A percentile compares a stretch with the other conserved stretches of the same genome.
Conservation (phyloP, 35 echinoderm and acorn worm genomes). For the Heliocidaris erythrogramma region DNA sequence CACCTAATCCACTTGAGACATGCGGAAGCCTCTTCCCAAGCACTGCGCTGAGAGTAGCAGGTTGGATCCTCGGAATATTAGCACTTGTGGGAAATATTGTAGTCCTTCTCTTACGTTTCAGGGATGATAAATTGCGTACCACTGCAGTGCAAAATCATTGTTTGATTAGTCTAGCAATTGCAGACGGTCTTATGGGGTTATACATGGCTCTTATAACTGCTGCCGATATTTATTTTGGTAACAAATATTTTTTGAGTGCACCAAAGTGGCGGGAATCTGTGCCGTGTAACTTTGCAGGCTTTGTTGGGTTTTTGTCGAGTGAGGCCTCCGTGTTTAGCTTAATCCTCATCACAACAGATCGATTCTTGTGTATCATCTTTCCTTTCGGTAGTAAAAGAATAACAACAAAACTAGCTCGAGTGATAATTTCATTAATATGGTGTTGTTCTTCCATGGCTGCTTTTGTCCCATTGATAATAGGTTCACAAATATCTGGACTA, state of each 20-base stretch:
- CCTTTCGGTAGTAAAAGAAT: constrained; percentile 50
- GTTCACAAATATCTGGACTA: not conserved
- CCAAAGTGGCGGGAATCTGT: not conserved
- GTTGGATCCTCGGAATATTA: constrained; percentile 50
- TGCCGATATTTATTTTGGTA: not conserved
- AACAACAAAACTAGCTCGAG: not conserved
- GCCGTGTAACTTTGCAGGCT: constrained; percentile 29
- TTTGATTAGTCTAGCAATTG: constrained; percentile 42
- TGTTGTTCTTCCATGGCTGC: not conserved
- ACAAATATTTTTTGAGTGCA: not conserved
- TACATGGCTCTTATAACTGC: constrained; percentile 27
- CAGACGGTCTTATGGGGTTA: constrained; percentile 26
- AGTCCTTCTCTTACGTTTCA: constrained; percentile 26
- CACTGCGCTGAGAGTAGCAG: not conserved
- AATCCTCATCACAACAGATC: constrained; percentile 65
- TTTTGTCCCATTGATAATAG: not conserved
- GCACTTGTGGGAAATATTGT: constrained; percentile 50
- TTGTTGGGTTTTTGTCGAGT: constrained; percentile 55
- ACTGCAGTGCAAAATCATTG: constrained; percentile 29
- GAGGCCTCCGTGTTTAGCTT: constrained; percentile 56
- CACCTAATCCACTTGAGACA: constrained; percentile 39
- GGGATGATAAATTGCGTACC: not conserved
- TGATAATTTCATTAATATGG: constrained; percentile 16
- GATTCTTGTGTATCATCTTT: constrained; percentile 65
- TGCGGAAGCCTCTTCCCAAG: constrained; percentile 45